Evolutionary conservation across 2,888 invertebrate species (phyloP).

Genomic region (Matsumyia berberina): DNA sequence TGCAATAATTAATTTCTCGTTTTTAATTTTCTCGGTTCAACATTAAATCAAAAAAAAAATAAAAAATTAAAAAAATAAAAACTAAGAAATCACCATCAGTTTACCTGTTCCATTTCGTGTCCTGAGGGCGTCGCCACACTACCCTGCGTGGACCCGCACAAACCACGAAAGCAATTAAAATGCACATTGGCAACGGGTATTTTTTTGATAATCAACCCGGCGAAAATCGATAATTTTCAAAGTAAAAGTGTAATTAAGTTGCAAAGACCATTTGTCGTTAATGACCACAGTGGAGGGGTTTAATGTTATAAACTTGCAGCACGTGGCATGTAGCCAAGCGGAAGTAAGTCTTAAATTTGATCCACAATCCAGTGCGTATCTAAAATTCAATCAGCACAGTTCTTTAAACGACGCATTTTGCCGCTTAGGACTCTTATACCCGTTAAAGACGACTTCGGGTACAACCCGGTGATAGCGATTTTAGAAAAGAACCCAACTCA

Average conservation of each 20-base stretch:
- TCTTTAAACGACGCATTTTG: too few relatives aligned
- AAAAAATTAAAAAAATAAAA: background rate
- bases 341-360: too few relatives aligned
- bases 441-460: too few relatives aligned
- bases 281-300: background rate
- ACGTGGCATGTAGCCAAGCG: too few relatives aligned
- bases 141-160: background rate
- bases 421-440: too few relatives aligned
- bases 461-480: too few relatives aligned
- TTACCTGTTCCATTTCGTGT: slow-evolving; percentile 6
- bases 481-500: too few relatives aligned
- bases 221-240: slow-evolving; percentile 36
- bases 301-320: too few relatives aligned
- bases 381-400: too few relatives aligned
- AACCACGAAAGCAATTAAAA: slow-evolving; percentile 33
- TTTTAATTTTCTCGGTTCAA: slow-evolving; percentile 30
- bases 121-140: background rate
- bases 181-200: slow-evolving; percentile 4
- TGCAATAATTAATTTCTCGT: slow-evolving; percentile 40
- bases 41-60: slow-evolving; percentile 8
- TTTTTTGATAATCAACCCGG: slow-evolving; percentile 37
- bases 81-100: slow-evolving; percentile 4
- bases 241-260: slow-evolving; percentile 20
- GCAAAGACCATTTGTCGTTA: slow-evolving; percentile 3
- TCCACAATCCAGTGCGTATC: too few relatives aligned